Conservation (phyloP, 2,888 invertebrate genomes). For the Andrena haemorrhoa region DNA sequence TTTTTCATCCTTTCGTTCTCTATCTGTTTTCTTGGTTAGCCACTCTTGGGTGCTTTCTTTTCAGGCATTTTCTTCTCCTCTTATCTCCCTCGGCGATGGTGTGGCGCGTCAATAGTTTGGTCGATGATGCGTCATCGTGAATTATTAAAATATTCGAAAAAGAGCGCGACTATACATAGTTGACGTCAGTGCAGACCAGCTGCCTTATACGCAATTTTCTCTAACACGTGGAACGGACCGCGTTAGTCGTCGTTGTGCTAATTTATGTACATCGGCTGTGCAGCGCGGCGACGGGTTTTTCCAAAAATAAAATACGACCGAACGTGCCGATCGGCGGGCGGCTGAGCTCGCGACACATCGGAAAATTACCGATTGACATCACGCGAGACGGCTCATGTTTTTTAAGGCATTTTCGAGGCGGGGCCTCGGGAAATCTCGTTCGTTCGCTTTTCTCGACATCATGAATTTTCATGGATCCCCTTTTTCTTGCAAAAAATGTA, state of each 20-base stretch:
- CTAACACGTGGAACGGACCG: slow-evolving; percentile 34
- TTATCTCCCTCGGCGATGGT: slow-evolving; percentile 26
- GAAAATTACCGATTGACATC: slow-evolving; percentile 59
- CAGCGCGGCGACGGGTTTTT: slow-evolving; percentile 52
- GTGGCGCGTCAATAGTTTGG: slow-evolving; percentile 46
- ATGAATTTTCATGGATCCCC: slow-evolving; percentile 26
- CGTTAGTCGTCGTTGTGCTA: slow-evolving; percentile 33
- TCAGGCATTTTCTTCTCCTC: slow-evolving; percentile 10
- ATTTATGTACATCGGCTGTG: slow-evolving; percentile 44
- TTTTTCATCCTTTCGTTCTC: not conserved
- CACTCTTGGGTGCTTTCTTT: not conserved
- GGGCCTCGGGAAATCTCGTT: not conserved
- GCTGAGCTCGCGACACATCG: slow-evolving; percentile 27
- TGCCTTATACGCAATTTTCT: slow-evolving; percentile 64
- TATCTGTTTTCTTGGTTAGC: not conserved
- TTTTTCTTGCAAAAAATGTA: not conserved
- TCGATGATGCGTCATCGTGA: slow-evolving; percentile 56
- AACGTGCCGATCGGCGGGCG: slow-evolving; percentile 11
- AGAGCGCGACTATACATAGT: slow-evolving; percentile 43
- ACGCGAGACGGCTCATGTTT: not conserved
- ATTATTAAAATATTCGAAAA: slow-evolving; percentile 66
- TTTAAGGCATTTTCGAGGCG: slow-evolving; percentile 17
- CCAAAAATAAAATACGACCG: slow-evolving; percentile 53
- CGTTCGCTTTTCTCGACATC: slow-evolving; percentile 10
- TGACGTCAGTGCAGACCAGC: slow-evolving; percentile 66